Base-by-base conservation (phyloP, 2,797 vertebrate species). In the Leptatherina wallacei region DNA sequence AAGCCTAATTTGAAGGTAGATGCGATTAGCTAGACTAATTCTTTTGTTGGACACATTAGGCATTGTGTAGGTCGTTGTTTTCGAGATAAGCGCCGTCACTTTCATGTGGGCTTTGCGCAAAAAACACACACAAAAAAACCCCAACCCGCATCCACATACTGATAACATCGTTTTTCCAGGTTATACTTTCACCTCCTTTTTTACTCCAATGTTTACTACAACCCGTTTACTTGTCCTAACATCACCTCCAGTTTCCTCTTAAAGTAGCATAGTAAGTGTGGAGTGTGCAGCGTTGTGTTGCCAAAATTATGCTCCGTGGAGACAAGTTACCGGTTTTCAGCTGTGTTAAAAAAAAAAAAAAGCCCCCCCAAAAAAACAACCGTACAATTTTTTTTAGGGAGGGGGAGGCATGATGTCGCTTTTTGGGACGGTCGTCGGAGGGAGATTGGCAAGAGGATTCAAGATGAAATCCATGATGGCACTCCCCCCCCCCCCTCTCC, bases 381-480 rank as follows among this genome's bases (percentile, higher is more conserved):
- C 32, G 9, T 4, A 11, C 3, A 0, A 27, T 27, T 27, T 27
- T 67, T 33, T 65, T 59, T 8, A 16, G 20, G 67, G 61, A 40
- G 72, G 65, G 69, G 24, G 42, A 20, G 16, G 42, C 42, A 44
- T 44, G 42, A 44, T 44, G 42, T 44, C 18, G 42, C 42, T 29
- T 16, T 51, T 10, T 51, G 58, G 58, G 29, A 72, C 58, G 69
- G 82, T 67, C 84, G 85, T 77, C 69, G 78, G 55, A 65, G 78
- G 47, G 81, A 88, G 91, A 89, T 87, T 93, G 93, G 87, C 92
- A 94, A 88, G 47, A 42, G 87, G 85, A 92, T 91, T 90, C 84
- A 76, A 94, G 91, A 95, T 94, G 93, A 94, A 94, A 93, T 91
- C 92, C 93, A 93, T 91, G 93, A 94, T 94, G 93, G 92, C 92